Base-by-base conservation (phyloP, 1,140 invertebrate species). In the Penaeus japonicus region DNA sequence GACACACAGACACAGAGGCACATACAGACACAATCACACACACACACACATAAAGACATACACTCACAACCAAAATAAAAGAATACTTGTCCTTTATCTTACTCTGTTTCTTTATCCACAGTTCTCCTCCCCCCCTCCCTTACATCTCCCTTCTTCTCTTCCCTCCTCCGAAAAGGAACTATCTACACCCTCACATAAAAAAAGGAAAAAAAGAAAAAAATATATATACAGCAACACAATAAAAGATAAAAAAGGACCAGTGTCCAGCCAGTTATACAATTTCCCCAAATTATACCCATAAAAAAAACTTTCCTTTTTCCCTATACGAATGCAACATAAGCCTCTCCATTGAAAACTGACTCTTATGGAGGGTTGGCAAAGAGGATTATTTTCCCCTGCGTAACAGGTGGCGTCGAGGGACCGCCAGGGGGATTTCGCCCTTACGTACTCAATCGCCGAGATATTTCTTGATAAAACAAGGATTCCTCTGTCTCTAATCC, bases 241-340 rank as follows among this genome's bases (percentile, higher is more conserved):
- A 73, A 32, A 80, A 62, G 84, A 86, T 79, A 86, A 79, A 86
- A 79, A 47, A 86, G 55, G 75, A 59, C 84, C 84, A 86, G 30
- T 86, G 84, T 86, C 84, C 84, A 86, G 84, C 84, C 75, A 86
- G 84, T 86, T 86, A 86, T 86, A 86, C 84, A 86, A 86, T 86
- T 86, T 79, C 54, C 84, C 84, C 84, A 86, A 86, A 86, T 86
- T 86, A 86, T 86, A 27, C 84, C 35, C 77, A 86, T 86, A 80
- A 86, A 86, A 82, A 81, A 80, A 65, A n/a, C 62, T 80, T 79
- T 54, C 57, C 24, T 30, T n/a, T 24, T 73, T 30, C 4, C 4
- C 22, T 73, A 15, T 75, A 84, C 84, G 84, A 85, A 85, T 85
- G 84, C 75, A 85, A 78, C 27, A 20, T 35, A 65, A 73, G 30